Evolutionary conservation across 2,888 invertebrate genomes (phyloP).

Genomic region (Aporophyla nigra): DNA sequence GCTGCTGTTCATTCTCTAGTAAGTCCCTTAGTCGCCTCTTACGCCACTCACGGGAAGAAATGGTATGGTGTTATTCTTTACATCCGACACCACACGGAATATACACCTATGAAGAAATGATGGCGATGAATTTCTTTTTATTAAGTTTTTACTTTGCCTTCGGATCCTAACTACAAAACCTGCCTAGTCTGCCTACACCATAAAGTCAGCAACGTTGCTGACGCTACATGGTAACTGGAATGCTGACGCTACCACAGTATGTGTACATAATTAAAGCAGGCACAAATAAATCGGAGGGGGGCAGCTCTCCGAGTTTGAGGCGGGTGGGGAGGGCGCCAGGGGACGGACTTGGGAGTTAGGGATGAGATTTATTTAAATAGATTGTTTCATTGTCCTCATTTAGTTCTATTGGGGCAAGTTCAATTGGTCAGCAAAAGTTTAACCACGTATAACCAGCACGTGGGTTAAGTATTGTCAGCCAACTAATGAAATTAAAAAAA

Average conservation of each 20-base stretch:
- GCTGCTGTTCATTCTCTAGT: too few relatives aligned
- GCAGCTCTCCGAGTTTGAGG: slow-evolving; percentile 50
- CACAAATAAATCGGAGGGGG: slow-evolving; percentile 70
- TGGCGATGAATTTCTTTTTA: too few relatives aligned
- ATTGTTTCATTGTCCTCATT: background rate
- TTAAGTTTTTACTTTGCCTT: background rate
- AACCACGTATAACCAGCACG: too few relatives aligned
- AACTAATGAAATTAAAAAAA: too few relatives aligned
- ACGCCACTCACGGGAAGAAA: too few relatives aligned
- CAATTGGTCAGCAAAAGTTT: too few relatives aligned
- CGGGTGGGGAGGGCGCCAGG: slow-evolving; percentile 53
- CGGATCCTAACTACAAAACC: background rate
- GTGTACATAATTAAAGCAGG: slow-evolving; percentile 73
- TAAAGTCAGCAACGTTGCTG: slow-evolving; percentile 22
- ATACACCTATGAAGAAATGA: too few relatives aligned
- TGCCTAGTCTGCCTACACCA: slow-evolving; percentile 27
- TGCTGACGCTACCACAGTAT: slow-evolving; percentile 57
- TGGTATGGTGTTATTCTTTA: too few relatives aligned
- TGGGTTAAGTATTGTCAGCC: too few relatives aligned
- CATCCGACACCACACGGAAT: too few relatives aligned
- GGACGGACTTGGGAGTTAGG: slow-evolving; percentile 56
- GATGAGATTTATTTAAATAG: background rate
- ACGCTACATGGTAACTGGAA: slow-evolving; percentile 24
- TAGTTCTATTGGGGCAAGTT: too few relatives aligned
- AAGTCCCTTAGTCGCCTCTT: too few relatives aligned